Evolutionary conservation across 2,888 invertebrate genomes (phyloP).

Genomic region (Orthosia cruda): DNA sequence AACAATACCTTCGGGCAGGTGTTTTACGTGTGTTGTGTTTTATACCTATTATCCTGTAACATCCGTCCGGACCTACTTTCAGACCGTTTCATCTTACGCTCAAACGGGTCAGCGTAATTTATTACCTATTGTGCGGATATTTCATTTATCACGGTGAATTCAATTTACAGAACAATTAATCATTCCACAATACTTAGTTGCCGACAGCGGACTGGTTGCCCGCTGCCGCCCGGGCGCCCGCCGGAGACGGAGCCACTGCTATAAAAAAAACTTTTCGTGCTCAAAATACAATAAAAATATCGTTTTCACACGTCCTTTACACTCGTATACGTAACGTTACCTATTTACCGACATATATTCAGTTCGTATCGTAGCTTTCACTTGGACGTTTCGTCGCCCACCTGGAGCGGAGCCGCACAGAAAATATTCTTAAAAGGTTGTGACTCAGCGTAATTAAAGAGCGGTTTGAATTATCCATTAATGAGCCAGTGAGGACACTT

Average conservation of each 20-base stretch:
- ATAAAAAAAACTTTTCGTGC: conserved; percentile 80
- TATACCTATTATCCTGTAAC: conserved; percentile 85
- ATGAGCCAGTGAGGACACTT: conserved; percentile 66
- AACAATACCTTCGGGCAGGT: conserved; percentile 84
- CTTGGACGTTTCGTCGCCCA: conserved; percentile 32
- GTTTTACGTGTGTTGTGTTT: conserved; percentile 86
- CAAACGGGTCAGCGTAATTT: conserved; percentile 91
- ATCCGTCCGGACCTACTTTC: conserved; percentile 87
- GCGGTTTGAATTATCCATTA: conserved; percentile 68
- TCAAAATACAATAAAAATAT: conserved; percentile 74
- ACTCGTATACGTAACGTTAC: conserved; percentile 30
- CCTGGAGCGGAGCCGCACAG: conserved; percentile 8
- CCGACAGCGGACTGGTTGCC: conserved; percentile 87
- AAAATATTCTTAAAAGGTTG: conserved; percentile 60
- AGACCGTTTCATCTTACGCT: conserved; percentile 90
- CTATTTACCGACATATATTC: conserved; percentile 37
- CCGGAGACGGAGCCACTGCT: conserved; percentile 74
- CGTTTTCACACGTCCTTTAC: conserved; percentile 65
- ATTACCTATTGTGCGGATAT: conserved; percentile 92
- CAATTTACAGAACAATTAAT: conserved; percentile 92
- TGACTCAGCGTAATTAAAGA: conserved; percentile 68
- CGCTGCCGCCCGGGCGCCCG: conserved; percentile 72
- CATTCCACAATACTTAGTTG: conserved; percentile 91
- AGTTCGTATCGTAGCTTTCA: conserved; percentile 29
- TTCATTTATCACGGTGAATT: conserved; percentile 92